Base-by-base conservation (phyloP, 1,140 invertebrate species). In the Mylabris phalerata region DNA sequence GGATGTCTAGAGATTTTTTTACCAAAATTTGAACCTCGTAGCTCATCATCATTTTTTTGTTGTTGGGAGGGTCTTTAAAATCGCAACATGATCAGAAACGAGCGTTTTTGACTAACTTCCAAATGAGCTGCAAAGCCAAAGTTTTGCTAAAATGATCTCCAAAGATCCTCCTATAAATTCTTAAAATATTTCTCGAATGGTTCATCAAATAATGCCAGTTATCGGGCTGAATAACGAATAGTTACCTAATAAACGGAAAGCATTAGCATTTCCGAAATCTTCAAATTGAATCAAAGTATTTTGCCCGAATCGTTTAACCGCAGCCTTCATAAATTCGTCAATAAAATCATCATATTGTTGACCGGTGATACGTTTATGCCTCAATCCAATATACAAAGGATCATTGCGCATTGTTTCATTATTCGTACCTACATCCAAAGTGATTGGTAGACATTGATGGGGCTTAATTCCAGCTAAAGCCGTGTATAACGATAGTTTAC, bases 261-360 rank as follows among this genome's bases (percentile, higher is more conserved):
- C 93, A 76, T 95, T 96, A 0, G 84, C 76, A 63, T 95, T 94
- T 4, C 84, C 94, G 72, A 98, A 98, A 77, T 98, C 94, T 78
- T 98, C 94, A 77, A 96, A 97, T 75, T 98, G 88, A 41, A 86
- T 92, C 4, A 93, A 77, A 39, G 85, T 86, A 68, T 88, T 92
- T 69, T 88, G 84, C 0, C 90, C 89, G 68, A 85, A 96, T 62
- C 92, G 83, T 57, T 83, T 81, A 0, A 96, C 87, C 11, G 87
- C 88, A 0, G 95, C 92, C 46, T 85, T 70, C 93, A 99, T 98
- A 72, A 99, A 98, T 78, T 99, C 98, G 46, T 99, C 95, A 41
- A 99, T 79, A 59, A 99, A 90, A 5, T 90, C 88, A 70, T 98
- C 93, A 75, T 98, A 99, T 54, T 84, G 81, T 24, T 78, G 61